A percentile compares a stretch with the other conserved stretches of the same genome.
These are phyloP conservation scores for Anoplopoma fimbria DNA, from an alignment of 2,113 vertebrate genomes.

Conservation along the genomic window DNA sequence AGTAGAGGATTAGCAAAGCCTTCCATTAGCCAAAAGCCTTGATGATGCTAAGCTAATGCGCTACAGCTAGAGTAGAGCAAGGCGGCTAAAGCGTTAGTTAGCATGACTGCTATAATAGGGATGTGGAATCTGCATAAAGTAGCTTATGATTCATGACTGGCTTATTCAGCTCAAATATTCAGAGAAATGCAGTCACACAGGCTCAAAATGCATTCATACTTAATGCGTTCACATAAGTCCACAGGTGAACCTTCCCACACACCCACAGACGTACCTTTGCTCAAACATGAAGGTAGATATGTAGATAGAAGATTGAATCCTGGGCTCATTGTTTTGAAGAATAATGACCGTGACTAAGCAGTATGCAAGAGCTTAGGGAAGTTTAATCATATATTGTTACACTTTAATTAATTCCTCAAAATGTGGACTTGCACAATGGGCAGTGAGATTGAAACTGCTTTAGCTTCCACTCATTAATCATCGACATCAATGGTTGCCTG, in stretches of 20 bases:
- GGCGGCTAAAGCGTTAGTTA: slow-evolving; percentile 38
- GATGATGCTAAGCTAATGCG: slow-evolving; percentile 75
- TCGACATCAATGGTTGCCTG: slow-evolving; percentile 57
- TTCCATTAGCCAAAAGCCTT: slow-evolving; percentile 73
- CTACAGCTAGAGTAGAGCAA: slow-evolving; percentile 42
- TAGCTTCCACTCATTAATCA: slow-evolving; percentile 66
- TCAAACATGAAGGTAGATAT: slow-evolving; percentile 19
- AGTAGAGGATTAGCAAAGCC: slow-evolving; percentile 75
- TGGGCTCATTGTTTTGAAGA: slow-evolving; percentile 40
- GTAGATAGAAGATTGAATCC: slow-evolving; percentile 19
- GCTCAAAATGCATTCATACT: background rate
- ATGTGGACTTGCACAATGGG: slow-evolving; percentile 62
- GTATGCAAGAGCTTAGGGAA: slow-evolving; percentile 43
- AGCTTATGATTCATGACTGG: slow-evolving; percentile 7
- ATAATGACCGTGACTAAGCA: slow-evolving; percentile 61
- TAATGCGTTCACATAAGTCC: background rate
- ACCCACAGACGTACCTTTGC: background rate
- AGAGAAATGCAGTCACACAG: background rate
- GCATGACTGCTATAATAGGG: slow-evolving; percentile 36
- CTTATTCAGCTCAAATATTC: slow-evolving; percentile 30
- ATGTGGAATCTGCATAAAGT: slow-evolving; percentile 32
- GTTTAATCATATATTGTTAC: slow-evolving; percentile 72
- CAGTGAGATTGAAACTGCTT: slow-evolving; percentile 58
- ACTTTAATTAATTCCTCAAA: slow-evolving; percentile 76
- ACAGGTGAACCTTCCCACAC: background rate